Base-by-base conservation (phyloP, 2,797 vertebrate species). In the Bufotes viridis region DNA sequence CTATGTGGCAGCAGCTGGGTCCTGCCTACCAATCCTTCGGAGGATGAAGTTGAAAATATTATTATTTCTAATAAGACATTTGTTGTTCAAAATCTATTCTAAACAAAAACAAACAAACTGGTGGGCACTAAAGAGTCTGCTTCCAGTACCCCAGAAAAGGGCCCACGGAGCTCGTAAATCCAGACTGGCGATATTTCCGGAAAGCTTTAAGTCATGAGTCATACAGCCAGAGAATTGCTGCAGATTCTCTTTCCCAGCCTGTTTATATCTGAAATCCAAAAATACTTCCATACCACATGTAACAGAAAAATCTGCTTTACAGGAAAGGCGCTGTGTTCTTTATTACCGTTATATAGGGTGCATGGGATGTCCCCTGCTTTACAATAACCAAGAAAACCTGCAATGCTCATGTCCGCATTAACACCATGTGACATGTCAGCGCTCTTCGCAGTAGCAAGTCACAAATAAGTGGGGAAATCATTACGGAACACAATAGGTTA, bases 231-330 rank as follows among this genome's bases (percentile, higher is more conserved):
- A 82, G 69, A 7, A 17, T 12, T 69, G 87, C 81, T 76, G 42
- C 26, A 61, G 74, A 84, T 83, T 84, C 34, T 60, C 17, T 51
- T 75, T 85, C 60, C 87, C 57, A 67, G 67, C 55, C 63, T 88
- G 78, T 88, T 88, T 85, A 85, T 85, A 84, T 85, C 83, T 85
- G 29, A 42, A 53, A 79, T 88, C 87, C 67, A 75, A 88, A 85
- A 88, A 88, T 78, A 88, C 63, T 53, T 83, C 84, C 18, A 22
- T 69, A 49, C 74, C 74, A 24, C 72, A 63, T n/a, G 60, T n/a
- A 55, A 15, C 17, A 67, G 67, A 80, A 80, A 78, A 49, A 65
- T 22, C 79, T 17, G 14, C 18, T 2, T 11, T 18, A 57, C 9
- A 63, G 70, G 11, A 85, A 69, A 57, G 15, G 7, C 82, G 61